Evolutionary conservation across 2,888 invertebrate species (phyloP).

Genomic region (Cactoblastis cactorum): DNA sequence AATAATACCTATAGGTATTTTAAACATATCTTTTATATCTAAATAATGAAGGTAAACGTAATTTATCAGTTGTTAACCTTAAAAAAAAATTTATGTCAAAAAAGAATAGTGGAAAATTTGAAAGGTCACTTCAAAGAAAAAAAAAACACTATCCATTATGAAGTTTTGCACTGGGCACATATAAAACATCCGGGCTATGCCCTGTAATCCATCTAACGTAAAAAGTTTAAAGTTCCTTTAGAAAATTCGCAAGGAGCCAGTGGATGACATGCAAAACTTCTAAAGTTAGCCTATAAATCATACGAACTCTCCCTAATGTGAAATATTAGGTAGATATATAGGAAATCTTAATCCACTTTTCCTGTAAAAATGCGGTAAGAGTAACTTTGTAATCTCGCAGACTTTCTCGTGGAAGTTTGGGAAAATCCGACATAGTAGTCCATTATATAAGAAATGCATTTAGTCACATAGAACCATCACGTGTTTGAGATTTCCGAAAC

Average conservation of each 20-base stretch:
- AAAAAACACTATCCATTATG: slow-evolving; percentile 11
- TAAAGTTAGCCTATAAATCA: slow-evolving; percentile 73
- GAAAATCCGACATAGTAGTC: slow-evolving; percentile 36
- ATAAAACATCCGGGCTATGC: slow-evolving; percentile 17
- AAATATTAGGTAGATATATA: slow-evolving; percentile 66
- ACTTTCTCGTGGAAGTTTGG: slow-evolving; percentile 44
- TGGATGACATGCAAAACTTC: slow-evolving; percentile 73
- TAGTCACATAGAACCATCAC: slow-evolving; percentile 9
- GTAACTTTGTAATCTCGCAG: slow-evolving; percentile 61
- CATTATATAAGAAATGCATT: slow-evolving; percentile 31
- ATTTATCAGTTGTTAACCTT: neutral
- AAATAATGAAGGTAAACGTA: too few species aligned
- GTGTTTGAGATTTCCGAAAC: neutral
- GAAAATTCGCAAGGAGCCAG: slow-evolving; percentile 58
- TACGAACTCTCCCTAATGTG: slow-evolving; percentile 62
- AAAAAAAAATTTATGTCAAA: neutral
- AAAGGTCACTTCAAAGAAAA: neutral
- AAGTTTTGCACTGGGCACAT: slow-evolving; percentile 13
- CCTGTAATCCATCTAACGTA: slow-evolving; percentile 59
- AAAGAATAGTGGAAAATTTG: neutral
- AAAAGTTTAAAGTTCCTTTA: slow-evolving; percentile 68
- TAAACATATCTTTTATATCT: too few species aligned
- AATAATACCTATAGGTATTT: too few species aligned
- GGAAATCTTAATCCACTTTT: slow-evolving; percentile 73
- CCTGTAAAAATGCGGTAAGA: slow-evolving; percentile 55